Conservation (phyloP, 2,888 invertebrate genomes). For the Tenthredo distinguenda region DNA sequence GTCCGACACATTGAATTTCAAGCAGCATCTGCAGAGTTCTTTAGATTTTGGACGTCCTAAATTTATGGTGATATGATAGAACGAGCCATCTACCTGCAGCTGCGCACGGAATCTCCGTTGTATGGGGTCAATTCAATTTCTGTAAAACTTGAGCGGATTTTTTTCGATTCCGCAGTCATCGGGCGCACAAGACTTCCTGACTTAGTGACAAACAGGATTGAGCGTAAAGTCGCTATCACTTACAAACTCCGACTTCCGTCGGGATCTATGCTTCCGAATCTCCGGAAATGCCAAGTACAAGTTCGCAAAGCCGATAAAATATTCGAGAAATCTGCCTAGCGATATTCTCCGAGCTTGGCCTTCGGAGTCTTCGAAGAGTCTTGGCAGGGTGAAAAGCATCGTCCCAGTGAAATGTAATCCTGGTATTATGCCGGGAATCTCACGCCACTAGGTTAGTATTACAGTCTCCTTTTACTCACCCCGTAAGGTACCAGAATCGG, state of each 20-base stretch:
- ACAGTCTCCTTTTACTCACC: slow-evolving; percentile 37
- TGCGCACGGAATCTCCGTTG: not conserved
- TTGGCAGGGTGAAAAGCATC: slow-evolving; percentile 11
- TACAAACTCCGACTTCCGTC: slow-evolving; percentile 8
- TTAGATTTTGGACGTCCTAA: not conserved
- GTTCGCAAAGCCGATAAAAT: slow-evolving; percentile 42
- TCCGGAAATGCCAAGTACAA: slow-evolving; percentile 30
- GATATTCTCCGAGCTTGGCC: slow-evolving; percentile 35
- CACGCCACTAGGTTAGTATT: slow-evolving; percentile 43
- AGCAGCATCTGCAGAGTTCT: slow-evolving; percentile 12
- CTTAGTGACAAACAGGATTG: not conserved
- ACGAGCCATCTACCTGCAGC: not conserved
- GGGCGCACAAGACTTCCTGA: not conserved
- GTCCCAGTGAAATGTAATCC: slow-evolving; percentile 25
- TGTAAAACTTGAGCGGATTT: not conserved
- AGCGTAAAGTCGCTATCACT: slow-evolving; percentile 19
- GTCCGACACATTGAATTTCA: slow-evolving; percentile 38
- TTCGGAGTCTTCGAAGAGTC: slow-evolving; percentile 15
- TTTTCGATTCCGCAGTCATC: not conserved
- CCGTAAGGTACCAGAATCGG: not conserved
- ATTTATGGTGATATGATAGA: not conserved
- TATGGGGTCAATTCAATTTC: not conserved
- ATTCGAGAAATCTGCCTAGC: slow-evolving; percentile 43
- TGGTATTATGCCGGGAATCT: slow-evolving; percentile 19
- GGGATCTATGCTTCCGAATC: slow-evolving; percentile 1